A percentile compares a stretch with the other conserved stretches of the same genome.
phyloP scores from a whole-genome alignment of 2,888 invertebrate species.

The Sericinus montela region DNA sequence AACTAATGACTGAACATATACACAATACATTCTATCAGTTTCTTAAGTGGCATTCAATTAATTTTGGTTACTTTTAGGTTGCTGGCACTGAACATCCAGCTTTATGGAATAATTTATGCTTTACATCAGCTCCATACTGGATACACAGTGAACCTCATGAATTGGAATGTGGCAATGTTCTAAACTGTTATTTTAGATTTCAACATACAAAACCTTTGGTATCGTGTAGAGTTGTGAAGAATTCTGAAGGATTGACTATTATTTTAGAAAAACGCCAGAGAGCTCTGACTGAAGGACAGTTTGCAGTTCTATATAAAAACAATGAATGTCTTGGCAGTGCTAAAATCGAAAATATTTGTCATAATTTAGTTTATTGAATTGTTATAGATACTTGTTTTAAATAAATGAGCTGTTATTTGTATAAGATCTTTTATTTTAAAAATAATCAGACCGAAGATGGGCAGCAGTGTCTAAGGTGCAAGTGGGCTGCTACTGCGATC shows the following conservation, averaged over 20 bases:
- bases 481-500: no score
- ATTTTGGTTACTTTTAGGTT: constrained; percentile 74
- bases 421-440: no score
- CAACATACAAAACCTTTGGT: constrained; percentile 88
- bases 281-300: constrained; percentile 94
- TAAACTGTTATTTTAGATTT: constrained; percentile 89
- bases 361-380: constrained; percentile 52
- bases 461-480: no score
- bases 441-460: no score
- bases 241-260: constrained; percentile 75
- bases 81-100: constrained; percentile 88
- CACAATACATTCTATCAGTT: no score
- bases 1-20: no score
- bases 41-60: no score
- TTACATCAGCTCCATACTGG: constrained; percentile 87
- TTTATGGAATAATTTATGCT: constrained; percentile 83
- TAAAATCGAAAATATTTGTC: constrained; percentile 80
- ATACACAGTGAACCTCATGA: constrained; percentile 80
- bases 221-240: constrained; percentile 81
- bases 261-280: constrained; percentile 81
- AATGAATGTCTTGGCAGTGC: constrained; percentile 93
- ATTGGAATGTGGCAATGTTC: constrained; percentile 58
- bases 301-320: constrained; percentile 89
- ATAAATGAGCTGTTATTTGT: no score
- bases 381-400: neutral